Base-by-base conservation (phyloP, 2,797 vertebrate species). In the Apogon talboti region DNA sequence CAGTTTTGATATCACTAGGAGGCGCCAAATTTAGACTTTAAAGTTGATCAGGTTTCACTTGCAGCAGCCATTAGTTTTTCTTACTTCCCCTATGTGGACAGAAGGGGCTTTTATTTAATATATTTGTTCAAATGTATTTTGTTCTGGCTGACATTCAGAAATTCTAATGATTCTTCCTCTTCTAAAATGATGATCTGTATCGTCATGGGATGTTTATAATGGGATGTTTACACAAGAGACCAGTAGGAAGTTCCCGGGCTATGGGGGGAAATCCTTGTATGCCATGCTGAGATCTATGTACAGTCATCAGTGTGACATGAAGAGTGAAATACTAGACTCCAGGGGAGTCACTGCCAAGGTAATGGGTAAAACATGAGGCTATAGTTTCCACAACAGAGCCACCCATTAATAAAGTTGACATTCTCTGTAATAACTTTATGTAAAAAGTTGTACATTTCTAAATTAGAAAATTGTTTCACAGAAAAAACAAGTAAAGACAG, bases 231-330 rank as follows among this genome's bases (percentile, higher is more conserved):
- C n/a, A 4, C 76, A 70, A 55, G 46, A 83, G 74, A 84, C 30
- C 3, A 24, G 11, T 63, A 55, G 67, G 76, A 78, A 38, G 38
- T 51, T 45, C 59, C 59, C 68, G 55, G 63, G 73, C 71, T 71
- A 71, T 70, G 43, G 54, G 83, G 83, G 79, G 68, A 76, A 79
- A 67, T 63, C 78, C 71, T 82, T 16, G 14, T 58, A 30, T 65
- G 70, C 79, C 77, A 78, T 4, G 0, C 46, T 55, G 18, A 28
- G n/a, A 54, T 76, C 74, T 82, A 78, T 81, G 6, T 67, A 53
- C 18, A 59, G 6, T 6, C 5, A 6, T 65, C 58, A 21, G 33
- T 12, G n/a, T 71, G 35, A 44, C 30, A n/a, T 9, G 35, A 58
- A 14, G 19, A 37, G 8, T 38, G 15, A 19, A 50, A 37, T 19